Base-by-base conservation (phyloP, 2,113 vertebrate genomes). In the Saccopteryx leptura region DNA sequence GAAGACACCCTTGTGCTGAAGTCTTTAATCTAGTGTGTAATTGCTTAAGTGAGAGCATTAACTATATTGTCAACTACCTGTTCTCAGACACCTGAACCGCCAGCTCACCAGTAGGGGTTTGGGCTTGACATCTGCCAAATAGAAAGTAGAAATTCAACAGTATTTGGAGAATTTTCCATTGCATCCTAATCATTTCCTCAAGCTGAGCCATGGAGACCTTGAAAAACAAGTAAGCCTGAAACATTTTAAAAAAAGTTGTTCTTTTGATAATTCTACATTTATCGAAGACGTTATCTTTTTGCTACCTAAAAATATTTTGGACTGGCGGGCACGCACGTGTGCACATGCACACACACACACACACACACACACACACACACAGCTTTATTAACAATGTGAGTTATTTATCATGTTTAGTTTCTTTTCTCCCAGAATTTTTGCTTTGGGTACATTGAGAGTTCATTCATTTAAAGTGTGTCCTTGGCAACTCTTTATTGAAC, bases 1-100 rank as follows among this genome's bases (percentile, higher is more conserved):
- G 97, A 95, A 93, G 82, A 69, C 83, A 93, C 50, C 88, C 66
- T 92, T 52, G 4, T 88, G 93, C 56, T 82, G 75, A 90, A 81
- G 58, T 65, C 83, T 71, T 98, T 97, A 95, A 97, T 98, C 90
- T 97, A 95, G 91, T 96, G 97, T 97, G 74, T 75, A 76, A 96
- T 97, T 91, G 87, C 97, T 90, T 85, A 96, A 95, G 74, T 94
- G 85, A 98, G 90, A 76, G 81, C 90, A 94, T 97, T 90, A 95
- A 95, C 97, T 97, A 61, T 80, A 14, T 63, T 95, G 94, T 96
- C 97, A 98, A 88, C 76, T 48, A 90, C 82, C 91, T 94, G 61
- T 48, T 84, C 52, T 85, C 93, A 83, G 91, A 95, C 84, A 93
- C 91, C 65, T 98, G 91, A 93, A 68, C 76, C 52, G 46, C 8